Base-by-base conservation (phyloP, 2,797 vertebrate genomes). In the Mormyrops boulengeri region DNA sequence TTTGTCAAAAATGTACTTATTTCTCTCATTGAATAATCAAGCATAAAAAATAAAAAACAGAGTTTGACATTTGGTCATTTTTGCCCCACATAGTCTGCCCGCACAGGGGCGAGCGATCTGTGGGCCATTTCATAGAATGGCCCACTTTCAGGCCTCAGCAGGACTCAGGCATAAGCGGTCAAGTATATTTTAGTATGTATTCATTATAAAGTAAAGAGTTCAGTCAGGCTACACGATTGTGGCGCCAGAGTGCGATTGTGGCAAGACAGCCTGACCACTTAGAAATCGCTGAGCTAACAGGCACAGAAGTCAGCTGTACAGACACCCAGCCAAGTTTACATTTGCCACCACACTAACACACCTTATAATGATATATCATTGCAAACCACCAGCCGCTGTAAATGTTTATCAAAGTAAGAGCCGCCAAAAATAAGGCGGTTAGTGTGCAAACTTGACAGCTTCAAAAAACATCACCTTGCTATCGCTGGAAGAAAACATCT, bases 211-310 rank as follows among this genome's bases (percentile, higher is more conserved):
- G 96, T 93, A 97, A 96, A 97, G 95, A 92, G 95, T 95, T 96
- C 95, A 96, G 96, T 97, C 96, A 96, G 97, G 96, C 93, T 96
- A 94, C 89, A 93, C 94, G 93, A 96, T 96, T 95, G 96, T 97
- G 98, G 96, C 95, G 95, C 97, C 97, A 98, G 96, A 90, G 44
- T 97, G 95, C 96, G 97, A 98, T 98, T 99, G 97, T 97, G 97
- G 98, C 95, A 98, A 98, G 98, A 98, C 96, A 7, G 96, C 92
- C 96, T 97, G 97, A 97, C 98, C 97, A 95, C 97, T 92, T 94
- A 94, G 96, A 98, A 97, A 98, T 94, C 97, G 97, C 97, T 98
- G 97, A 97, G 96, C 96, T 97, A 96, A 97, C 96, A 97, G 95
- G 94, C 96, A 93, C 89, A 92, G 92, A 92, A 94, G 94, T 95